phyloP scores from a whole-genome alignment of 2,888 invertebrate genomes.

The Sussaba pulchella region DNA sequence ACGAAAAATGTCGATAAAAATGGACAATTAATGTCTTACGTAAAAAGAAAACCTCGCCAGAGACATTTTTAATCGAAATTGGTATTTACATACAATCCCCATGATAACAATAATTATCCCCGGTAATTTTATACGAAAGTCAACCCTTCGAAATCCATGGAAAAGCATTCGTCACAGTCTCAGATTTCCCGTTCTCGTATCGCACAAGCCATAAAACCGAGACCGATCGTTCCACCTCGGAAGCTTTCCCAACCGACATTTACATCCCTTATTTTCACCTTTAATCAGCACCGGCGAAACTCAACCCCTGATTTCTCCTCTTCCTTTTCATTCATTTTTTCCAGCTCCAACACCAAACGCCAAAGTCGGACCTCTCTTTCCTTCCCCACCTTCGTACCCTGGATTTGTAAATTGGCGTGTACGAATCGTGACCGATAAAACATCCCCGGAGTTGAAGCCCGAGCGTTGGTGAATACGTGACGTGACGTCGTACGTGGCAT shows the following conservation, averaged over 20 bases:
- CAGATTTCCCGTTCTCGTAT: neutral
- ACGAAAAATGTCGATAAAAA: neutral
- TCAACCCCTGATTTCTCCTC: no score
- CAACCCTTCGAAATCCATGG: neutral
- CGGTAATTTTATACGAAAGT: neutral
- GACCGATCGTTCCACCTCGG: neutral
- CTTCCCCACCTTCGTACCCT: no score
- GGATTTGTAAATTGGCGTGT: constrained; percentile 68
- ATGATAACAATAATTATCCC: neutral
- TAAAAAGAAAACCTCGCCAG: neutral
- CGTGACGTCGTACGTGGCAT: constrained; percentile 55
- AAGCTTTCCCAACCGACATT: constrained; percentile 14
- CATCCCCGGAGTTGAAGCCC: constrained; percentile 33
- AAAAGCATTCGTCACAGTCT: neutral
- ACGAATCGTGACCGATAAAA: constrained; percentile 67
- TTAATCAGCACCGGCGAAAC: constrained; percentile 9
- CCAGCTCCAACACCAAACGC: constrained; percentile 15
- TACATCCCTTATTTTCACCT: constrained; percentile 18
- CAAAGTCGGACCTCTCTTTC: constrained; percentile 33
- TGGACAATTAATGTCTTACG: neutral
- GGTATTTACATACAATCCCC: no score
- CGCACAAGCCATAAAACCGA: neutral
- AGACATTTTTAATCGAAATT: no score
- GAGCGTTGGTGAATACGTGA: constrained; percentile 38
- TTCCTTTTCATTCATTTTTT: constrained; percentile 16